Evolutionary conservation across 2,797 vertebrate genomes (phyloP).

Genomic region (Girardinus metallicus): DNA sequence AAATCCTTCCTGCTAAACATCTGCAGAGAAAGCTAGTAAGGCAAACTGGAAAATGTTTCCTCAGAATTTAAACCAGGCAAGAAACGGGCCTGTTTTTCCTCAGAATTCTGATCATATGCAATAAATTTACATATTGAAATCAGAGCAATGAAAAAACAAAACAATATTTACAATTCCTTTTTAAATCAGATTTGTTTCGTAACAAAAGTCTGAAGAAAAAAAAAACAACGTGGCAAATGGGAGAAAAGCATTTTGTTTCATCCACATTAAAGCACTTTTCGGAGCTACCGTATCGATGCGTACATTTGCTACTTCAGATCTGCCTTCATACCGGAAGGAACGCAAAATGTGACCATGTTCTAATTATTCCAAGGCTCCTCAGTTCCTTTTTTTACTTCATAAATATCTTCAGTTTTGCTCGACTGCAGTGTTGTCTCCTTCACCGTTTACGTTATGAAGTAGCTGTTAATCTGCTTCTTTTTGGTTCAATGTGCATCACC

Average conservation of each 20-base stretch:
- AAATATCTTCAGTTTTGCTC: conserved; percentile 66
- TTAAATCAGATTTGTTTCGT: conserved; percentile 60
- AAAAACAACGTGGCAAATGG: conserved; percentile 41
- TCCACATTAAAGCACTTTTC: conserved; percentile 68
- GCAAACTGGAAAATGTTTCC: conserved; percentile 61
- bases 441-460: conserved; percentile 16
- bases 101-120: conserved; percentile 69
- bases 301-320: conserved; percentile 63
- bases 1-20: conserved; percentile 53
- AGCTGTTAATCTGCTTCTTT: conserved; percentile 49
- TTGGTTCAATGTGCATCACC: conserved; percentile 49
- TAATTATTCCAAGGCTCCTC: conserved; percentile 30
- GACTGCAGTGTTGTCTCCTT: conserved; percentile 30
- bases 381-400: conserved; percentile 39
- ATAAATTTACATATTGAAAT: conserved; percentile 71
- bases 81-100: conserved; percentile 42
- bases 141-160: conserved; percentile 60
- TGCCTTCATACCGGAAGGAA: conserved; percentile 29
- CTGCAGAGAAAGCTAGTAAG: conserved; percentile 65
- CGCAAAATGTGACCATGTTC: conserved; percentile 21
- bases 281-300: conserved; percentile 56
- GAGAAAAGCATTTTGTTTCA: conserved; percentile 52
- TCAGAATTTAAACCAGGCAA: conserved; percentile 51
- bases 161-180: conserved; percentile 76
- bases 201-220: conserved; percentile 49